Conservation (phyloP, 2,797 vertebrate genomes). For the Enteromius afrohamiltoni region DNA sequence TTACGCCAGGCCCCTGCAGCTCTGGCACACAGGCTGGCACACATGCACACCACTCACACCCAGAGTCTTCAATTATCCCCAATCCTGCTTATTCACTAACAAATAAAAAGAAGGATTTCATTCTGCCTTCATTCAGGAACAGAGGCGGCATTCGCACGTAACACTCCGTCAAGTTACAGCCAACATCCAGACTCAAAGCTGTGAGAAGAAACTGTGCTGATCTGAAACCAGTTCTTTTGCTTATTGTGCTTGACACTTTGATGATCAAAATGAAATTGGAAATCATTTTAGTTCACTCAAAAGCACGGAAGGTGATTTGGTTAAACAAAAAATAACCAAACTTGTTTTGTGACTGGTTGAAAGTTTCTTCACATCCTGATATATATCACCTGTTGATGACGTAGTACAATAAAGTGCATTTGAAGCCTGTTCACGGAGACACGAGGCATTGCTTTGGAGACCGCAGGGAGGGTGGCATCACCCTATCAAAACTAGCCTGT, state of each 20-base stretch:
- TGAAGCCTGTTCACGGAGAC: no score
- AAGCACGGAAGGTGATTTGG: no score
- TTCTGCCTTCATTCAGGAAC: neutral
- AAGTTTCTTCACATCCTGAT: no score
- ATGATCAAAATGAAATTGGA: no score
- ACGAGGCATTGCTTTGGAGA: no score
- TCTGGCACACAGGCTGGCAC: conserved; percentile 58
- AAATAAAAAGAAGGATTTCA: neutral
- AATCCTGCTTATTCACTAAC: neutral
- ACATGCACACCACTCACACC: conserved; percentile 58
- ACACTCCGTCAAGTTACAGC: neutral
- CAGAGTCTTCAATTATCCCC: conserved; percentile 54
- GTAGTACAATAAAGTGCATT: no score
- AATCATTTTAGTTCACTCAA: no score
- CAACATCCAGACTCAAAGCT: neutral
- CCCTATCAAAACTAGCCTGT: no score
- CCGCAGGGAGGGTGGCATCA: no score
- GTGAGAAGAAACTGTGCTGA: neutral
- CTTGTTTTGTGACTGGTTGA: no score
- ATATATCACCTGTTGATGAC: no score
- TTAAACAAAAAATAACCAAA: no score
- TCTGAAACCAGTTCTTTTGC: neutral
- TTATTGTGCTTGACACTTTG: neutral
- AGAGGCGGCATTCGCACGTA: neutral
- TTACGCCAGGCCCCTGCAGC: conserved; percentile 42